Percentiles rank a stretch among this genome's conserved stretches.
These are phyloP conservation scores for Salarias fasciatus DNA, from an alignment of 2,797 vertebrate genomes.

Conservation along the genomic window DNA sequence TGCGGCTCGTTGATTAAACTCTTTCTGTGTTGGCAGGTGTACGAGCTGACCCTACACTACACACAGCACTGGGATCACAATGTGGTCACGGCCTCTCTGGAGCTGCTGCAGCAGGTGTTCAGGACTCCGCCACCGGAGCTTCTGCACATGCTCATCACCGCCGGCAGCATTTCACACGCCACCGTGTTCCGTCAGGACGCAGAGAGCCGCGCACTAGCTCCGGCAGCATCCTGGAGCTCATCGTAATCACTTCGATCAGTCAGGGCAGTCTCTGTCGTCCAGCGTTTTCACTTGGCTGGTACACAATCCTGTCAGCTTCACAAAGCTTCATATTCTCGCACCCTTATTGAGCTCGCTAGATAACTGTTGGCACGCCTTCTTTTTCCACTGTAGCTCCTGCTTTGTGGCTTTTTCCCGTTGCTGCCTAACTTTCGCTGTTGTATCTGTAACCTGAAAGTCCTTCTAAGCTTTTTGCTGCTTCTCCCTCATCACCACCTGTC, in stretches of 20 bases:
- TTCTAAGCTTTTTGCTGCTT: conserved; percentile 73
- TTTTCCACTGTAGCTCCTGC: conserved; percentile 25
- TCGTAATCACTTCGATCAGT: conserved; percentile 77
- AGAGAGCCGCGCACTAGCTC: conserved; percentile 86
- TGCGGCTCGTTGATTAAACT: neutral
- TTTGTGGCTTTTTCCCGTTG: conserved; percentile 50
- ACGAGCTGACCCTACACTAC: conserved; percentile 93
- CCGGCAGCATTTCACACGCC: conserved; percentile 85
- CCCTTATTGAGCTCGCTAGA: conserved; percentile 9
- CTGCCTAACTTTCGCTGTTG: conserved; percentile 35
- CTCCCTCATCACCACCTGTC: conserved; percentile 76
- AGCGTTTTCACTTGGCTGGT: neutral
- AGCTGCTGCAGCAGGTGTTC: conserved; percentile 93
- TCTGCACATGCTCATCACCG: conserved; percentile 86
- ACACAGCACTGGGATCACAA: conserved; percentile 97
- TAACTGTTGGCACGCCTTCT: neutral
- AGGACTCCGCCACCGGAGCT: conserved; percentile 93
- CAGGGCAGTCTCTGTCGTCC: neutral
- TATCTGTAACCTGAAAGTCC: conserved; percentile 42
- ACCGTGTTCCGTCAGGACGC: conserved; percentile 84
- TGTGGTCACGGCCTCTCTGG: conserved; percentile 94
- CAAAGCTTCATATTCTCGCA: conserved; percentile 36
- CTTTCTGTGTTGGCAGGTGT: conserved; percentile 82
- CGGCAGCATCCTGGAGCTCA: conserved; percentile 92
- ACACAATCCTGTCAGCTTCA: neutral